A percentile compares a stretch with the other conserved stretches of the same genome.
Evolutionary conservation across 92 coral and sea anemone species (phyloP).

Genomic region (Micromussa lordhowensis): DNA sequence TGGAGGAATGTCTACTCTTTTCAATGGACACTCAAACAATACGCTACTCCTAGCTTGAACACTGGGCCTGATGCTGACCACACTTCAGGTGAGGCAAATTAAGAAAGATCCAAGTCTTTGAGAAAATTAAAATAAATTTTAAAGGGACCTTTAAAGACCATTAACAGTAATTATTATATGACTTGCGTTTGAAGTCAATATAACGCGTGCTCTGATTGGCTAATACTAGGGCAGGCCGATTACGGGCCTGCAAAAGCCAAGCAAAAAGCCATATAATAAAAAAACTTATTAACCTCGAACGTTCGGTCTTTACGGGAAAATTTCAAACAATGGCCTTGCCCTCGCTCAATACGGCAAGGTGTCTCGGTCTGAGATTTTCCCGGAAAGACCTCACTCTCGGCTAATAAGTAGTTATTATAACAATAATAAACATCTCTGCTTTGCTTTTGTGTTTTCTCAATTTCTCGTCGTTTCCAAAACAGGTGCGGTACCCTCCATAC

Average conservation of each 20-base stretch:
- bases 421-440: neutral
- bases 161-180: neutral
- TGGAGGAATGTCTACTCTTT: constrained; percentile 38
- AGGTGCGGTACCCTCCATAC: neutral
- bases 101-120: neutral
- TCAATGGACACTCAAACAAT: constrained; percentile 28
- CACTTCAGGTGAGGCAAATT: constrained; percentile 23
- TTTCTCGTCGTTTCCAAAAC: neutral
- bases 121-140: neutral
- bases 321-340: too few species aligned
- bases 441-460: neutral
- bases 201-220: too few species aligned
- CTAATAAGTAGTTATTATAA: too few species aligned
- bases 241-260: too few species aligned
- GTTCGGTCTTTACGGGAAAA: too few species aligned
- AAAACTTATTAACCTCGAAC: too few species aligned
- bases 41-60: constrained; percentile 28
- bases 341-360: too few species aligned
- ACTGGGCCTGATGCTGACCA: constrained; percentile 62
- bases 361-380: too few species aligned
- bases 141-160: neutral
- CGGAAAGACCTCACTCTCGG: too few species aligned
- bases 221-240: too few species aligned
- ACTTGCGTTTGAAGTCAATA: too few species aligned
- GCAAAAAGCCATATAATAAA: too few species aligned